These are phyloP conservation scores for Camponotus fellah DNA, from an alignment of 2,888 invertebrate genomes.

Conservation along the genomic window DNA sequence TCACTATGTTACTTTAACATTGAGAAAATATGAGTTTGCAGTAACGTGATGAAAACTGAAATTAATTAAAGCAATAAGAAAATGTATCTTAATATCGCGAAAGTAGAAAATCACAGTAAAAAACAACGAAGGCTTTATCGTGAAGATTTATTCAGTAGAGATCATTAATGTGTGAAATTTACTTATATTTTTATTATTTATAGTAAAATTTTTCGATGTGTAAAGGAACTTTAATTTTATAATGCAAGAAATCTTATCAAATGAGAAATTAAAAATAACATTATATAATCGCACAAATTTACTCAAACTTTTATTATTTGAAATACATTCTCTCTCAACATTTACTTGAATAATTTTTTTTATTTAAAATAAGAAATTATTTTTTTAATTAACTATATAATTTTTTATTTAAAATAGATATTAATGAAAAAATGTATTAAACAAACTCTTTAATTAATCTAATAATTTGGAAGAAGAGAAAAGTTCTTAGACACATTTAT, in stretches of 20 bases:
- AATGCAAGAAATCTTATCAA: not conserved
- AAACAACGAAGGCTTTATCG: conserved; percentile 5
- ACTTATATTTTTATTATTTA: not conserved
- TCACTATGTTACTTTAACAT: not conserved
- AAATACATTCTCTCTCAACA: not conserved
- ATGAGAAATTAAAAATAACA: not conserved
- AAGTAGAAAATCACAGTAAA: not conserved
- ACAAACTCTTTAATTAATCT: not conserved
- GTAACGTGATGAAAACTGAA: conserved; percentile 5
- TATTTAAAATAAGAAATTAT: not conserved
- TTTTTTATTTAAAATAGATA: not conserved
- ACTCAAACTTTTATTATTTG: not conserved
- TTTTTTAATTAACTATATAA: not conserved
- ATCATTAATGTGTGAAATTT: not conserved
- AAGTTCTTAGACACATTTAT: not conserved
- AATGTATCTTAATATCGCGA: conserved; percentile 20
- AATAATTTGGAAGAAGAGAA: not conserved
- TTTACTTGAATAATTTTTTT: not conserved
- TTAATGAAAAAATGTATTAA: not conserved
- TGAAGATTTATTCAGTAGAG: not conserved
- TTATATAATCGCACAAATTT: not conserved
- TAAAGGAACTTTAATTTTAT: not conserved
- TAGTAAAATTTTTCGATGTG: not conserved
- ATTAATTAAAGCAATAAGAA: conserved; percentile 14
- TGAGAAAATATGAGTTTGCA: not conserved